A percentile compares a stretch with the other conserved stretches of the same genome.
Evolutionary conservation across 2,113 vertebrate species (phyloP).

Genomic region (Stegostoma tigrinum): DNA sequence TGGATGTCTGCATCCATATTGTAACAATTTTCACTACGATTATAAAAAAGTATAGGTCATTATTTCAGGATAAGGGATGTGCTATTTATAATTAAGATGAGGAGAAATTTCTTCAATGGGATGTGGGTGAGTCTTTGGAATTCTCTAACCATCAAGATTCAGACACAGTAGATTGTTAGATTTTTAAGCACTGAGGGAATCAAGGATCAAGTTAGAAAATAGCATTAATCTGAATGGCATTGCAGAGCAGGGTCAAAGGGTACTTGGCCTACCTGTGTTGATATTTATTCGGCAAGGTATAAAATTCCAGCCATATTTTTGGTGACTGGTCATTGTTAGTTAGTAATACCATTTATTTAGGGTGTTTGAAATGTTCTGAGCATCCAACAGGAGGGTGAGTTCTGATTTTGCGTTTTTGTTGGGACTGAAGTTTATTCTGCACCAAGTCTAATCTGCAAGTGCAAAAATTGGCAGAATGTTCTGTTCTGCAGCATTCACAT

Average conservation of each 20-base stretch:
- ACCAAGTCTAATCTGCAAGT: neutral
- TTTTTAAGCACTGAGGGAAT: neutral
- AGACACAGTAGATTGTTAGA: neutral
- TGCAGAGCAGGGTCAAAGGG: neutral
- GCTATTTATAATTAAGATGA: neutral
- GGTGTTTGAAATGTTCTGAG: neutral
- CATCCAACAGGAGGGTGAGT: neutral
- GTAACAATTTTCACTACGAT: too few relatives aligned
- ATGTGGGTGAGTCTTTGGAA: neutral
- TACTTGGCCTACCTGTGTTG: neutral
- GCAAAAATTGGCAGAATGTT: neutral
- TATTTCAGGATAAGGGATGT: neutral
- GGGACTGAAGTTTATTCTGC: neutral
- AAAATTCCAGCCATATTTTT: neutral
- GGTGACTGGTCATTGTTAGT: neutral
- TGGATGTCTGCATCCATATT: too few relatives aligned
- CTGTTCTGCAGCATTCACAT: neutral
- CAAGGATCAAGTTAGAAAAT: neutral
- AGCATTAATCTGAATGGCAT: neutral
- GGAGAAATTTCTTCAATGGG: neutral
- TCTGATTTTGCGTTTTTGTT: neutral
- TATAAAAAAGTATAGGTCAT: neutral
- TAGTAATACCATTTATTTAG: neutral
- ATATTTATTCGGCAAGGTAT: too few relatives aligned
- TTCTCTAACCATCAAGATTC: neutral